These are phyloP conservation scores for Anagrus nilaparvatae DNA, from an alignment of 1,140 invertebrate species.

Conservation along the genomic window DNA sequence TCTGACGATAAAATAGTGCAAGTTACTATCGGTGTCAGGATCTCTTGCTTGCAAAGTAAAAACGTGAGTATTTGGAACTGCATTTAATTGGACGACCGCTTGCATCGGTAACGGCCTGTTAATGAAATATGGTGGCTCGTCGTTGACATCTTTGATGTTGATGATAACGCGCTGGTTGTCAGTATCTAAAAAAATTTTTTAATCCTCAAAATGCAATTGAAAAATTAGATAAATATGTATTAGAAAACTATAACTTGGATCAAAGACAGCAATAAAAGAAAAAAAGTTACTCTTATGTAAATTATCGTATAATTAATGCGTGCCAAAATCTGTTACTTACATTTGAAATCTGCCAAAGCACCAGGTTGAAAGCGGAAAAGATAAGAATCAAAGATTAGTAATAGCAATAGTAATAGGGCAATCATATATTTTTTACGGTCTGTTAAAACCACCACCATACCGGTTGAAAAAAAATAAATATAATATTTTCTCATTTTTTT, in stretches of 20 bases:
- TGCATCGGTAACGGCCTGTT: slow-evolving; percentile 93
- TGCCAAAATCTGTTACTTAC: slow-evolving; percentile 28
- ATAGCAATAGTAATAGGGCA: no score
- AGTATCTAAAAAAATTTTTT: no score
- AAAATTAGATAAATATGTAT: no score
- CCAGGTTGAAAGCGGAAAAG: slow-evolving; percentile 18
- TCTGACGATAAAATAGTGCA: slow-evolving; percentile 89
- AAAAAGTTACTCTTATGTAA: no score
- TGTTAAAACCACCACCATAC: no score
- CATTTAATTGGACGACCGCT: slow-evolving; percentile 88
- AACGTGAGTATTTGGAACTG: slow-evolving; percentile 88
- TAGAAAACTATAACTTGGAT: no score
- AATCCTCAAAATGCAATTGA: no score
- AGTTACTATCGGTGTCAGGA: slow-evolving; percentile 89
- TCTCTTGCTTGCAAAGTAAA: slow-evolving; percentile 91
- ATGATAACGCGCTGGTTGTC: slow-evolving; percentile 92
- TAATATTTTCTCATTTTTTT: no score
- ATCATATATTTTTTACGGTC: no score
- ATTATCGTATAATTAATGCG: no score
- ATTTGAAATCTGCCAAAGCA: slow-evolving; percentile 30
- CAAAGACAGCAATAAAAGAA: no score
- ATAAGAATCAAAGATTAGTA: slow-evolving; percentile 16
- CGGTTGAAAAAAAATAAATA: no score
- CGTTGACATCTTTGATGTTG: slow-evolving; percentile 91
- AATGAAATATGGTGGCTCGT: slow-evolving; percentile 92